Percentiles rank a stretch among this genome's conserved stretches.
phyloP scores from a whole-genome alignment of 1,140 invertebrate species.

The Penaeus japonicus region DNA sequence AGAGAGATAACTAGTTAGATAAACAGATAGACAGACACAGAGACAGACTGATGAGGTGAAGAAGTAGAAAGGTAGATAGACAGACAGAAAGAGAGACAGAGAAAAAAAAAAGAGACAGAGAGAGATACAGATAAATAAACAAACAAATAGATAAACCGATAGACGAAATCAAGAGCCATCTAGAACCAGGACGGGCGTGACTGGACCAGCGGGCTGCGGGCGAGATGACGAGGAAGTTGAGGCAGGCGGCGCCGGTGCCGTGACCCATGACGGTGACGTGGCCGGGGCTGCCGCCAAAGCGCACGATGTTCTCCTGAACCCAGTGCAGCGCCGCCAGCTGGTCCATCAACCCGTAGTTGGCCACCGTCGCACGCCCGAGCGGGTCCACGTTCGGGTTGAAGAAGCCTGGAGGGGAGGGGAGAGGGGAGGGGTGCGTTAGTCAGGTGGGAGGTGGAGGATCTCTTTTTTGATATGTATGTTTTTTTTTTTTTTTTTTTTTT shows the following conservation, averaged over 20 bases:
- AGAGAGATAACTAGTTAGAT: no score
- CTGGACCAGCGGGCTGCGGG: not conserved
- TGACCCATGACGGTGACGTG: constrained; percentile 90
- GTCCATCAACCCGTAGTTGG: constrained; percentile 94
- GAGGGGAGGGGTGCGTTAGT: not conserved
- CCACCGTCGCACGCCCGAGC: constrained; percentile 76
- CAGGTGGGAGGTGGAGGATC: no score
- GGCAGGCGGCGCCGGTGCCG: constrained; percentile 89
- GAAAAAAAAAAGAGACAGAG: constrained; percentile 64
- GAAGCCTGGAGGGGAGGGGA: constrained; percentile 72
- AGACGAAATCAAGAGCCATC: constrained; percentile 19
- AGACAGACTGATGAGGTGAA: not conserved
- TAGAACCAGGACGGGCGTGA: not conserved
- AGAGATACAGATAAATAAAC: no score
- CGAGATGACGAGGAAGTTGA: constrained; percentile 79
- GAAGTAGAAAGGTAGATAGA: not conserved
- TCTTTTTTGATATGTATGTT: no score
- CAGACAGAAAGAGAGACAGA: constrained; percentile 63
- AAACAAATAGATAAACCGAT: no score
- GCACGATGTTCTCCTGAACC: constrained; percentile 88
- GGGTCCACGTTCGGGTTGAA: constrained; percentile 85
- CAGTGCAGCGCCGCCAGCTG: constrained; percentile 91
- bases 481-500: no score
- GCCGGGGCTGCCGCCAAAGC: constrained; percentile 89
- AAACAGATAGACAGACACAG: not conserved